A percentile compares a stretch with the other conserved stretches of the same genome.
These are phyloP conservation scores for Todiramphus saurophagus DNA, from an alignment of 2,113 vertebrate species.

Conservation along the genomic window DNA sequence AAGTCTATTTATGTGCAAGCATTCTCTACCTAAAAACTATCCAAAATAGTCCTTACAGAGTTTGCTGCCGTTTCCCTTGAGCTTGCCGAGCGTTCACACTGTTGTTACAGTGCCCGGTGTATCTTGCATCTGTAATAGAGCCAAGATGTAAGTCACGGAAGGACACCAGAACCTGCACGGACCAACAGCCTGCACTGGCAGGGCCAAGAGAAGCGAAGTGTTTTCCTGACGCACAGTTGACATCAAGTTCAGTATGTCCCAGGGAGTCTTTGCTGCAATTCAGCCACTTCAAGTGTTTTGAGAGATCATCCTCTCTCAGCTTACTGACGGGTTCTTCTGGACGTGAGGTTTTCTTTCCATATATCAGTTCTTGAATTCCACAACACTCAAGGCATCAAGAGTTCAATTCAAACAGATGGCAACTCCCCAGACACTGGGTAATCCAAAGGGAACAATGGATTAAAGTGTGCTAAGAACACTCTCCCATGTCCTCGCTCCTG, in stretches of 20 bases:
- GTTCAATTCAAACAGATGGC: background rate
- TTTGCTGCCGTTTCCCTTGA: background rate
- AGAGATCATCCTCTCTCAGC: rapidly evolving
- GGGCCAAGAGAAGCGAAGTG: background rate
- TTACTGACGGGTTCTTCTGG: background rate
- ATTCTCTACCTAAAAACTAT: background rate
- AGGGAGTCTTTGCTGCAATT: background rate
- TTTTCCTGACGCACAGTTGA: background rate
- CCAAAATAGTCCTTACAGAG: background rate
- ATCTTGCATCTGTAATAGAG: background rate
- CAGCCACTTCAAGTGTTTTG: background rate
- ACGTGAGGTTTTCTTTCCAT: background rate
- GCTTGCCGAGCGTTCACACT: background rate
- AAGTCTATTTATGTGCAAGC: constrained; percentile 2
- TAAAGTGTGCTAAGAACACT: background rate
- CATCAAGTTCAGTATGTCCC: background rate
- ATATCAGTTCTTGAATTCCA: background rate
- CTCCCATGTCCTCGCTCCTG: rapidly evolving
- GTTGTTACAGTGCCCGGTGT: background rate
- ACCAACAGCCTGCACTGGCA: background rate
- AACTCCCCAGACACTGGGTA: background rate
- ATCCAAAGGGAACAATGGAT: rapidly evolving
- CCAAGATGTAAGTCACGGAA: background rate
- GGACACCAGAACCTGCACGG: background rate
- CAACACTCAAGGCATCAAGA: rapidly evolving